Conservation (phyloP, 2,888 invertebrate species). For the Apoda limacodes region DNA sequence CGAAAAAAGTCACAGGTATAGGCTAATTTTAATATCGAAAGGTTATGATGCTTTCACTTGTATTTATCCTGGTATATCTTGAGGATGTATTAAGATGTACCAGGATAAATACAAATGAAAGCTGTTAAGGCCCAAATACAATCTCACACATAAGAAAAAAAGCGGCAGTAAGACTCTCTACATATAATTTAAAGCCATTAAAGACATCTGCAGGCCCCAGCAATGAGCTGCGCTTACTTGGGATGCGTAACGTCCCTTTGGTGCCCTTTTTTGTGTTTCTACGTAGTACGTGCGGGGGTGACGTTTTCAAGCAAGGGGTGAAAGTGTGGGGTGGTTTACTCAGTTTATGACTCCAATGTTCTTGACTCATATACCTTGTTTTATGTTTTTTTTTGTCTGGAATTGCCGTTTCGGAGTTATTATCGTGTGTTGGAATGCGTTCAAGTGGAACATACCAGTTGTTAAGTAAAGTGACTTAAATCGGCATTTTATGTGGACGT, state of each 20-base stretch:
- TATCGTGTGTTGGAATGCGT: slow-evolving; percentile 41
- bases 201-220: slow-evolving; percentile 66
- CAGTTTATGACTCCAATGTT: slow-evolving; percentile 57
- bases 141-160: slow-evolving; percentile 25
- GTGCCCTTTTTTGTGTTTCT: slow-evolving; percentile 64
- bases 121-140: too few relatives aligned
- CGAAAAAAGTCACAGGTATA: too few relatives aligned
- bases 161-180: slow-evolving; percentile 61
- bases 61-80: too few relatives aligned
- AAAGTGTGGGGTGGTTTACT: slow-evolving; percentile 46
- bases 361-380: slow-evolving; percentile 64
- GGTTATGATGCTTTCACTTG: too few relatives aligned
- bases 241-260: slow-evolving; percentile 62
- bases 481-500: slow-evolving; percentile 4
- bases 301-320: slow-evolving; percentile 68
- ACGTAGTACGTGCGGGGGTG: slow-evolving; percentile 66
- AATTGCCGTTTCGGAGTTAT: slow-evolving; percentile 52
- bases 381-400: slow-evolving; percentile 57
- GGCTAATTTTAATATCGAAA: too few relatives aligned
- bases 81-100: too few relatives aligned
- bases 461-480: slow-evolving; percentile 9
- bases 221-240: slow-evolving; percentile 63
- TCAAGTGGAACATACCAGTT: slow-evolving; percentile 20
- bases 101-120: too few relatives aligned
- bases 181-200: slow-evolving; percentile 70